A percentile compares a stretch with the other conserved stretches of the same genome.
phyloP scores from a whole-genome alignment of 2,797 vertebrate species.

The Paratrypauchen microcephalus region DNA sequence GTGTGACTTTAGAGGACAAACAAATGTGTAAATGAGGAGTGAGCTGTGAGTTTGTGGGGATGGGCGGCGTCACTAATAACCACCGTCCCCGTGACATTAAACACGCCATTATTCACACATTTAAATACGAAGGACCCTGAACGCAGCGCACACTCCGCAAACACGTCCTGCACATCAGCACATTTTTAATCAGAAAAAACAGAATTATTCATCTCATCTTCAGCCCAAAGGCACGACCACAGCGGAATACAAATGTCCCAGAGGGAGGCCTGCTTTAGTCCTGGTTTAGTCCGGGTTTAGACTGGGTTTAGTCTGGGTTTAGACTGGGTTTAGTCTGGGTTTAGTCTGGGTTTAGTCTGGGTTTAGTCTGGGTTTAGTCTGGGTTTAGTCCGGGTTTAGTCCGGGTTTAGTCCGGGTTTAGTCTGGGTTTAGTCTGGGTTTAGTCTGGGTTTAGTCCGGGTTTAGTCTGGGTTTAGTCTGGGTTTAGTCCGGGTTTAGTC shows the following conservation, averaged over 20 bases:
- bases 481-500: no score
- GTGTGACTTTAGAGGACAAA: not conserved
- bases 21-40: not conserved
- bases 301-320: not conserved
- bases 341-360: not conserved
- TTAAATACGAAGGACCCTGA: not conserved
- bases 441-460: not conserved
- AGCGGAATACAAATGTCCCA: not conserved
- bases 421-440: not conserved
- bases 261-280: not conserved
- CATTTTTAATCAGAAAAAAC: not conserved
- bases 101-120: conserved; percentile 3
- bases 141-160: not conserved
- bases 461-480: not conserved
- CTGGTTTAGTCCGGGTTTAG: not conserved
- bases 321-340: not conserved
- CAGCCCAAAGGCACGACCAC: not conserved
- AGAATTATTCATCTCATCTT: not conserved
- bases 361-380: not conserved
- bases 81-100: not conserved
- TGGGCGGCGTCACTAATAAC: conserved; percentile 1
- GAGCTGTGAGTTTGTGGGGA: not conserved
- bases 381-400: not conserved
- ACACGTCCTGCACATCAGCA: not conserved
- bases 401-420: not conserved